These are phyloP conservation scores for Schizotus pectinicornis DNA, from an alignment of 2,888 invertebrate species.

Conservation along the genomic window DNA sequence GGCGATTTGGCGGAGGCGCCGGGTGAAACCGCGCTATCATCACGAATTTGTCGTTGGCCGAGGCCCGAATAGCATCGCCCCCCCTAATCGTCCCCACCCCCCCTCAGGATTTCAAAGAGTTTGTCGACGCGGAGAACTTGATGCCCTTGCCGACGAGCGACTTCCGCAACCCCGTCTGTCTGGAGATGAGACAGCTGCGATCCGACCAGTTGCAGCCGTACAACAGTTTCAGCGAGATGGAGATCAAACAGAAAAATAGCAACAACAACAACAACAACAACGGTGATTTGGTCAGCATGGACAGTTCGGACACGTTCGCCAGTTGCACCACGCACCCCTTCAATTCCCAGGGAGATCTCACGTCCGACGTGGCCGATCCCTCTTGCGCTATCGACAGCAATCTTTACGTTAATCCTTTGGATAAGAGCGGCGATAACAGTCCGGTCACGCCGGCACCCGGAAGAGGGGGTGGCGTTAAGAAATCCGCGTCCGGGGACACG, in stretches of 20 bases:
- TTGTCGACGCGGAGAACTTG: conserved; percentile 87
- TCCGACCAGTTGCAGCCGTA: conserved; percentile 36
- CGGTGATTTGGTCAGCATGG: conserved; percentile 65
- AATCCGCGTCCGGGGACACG: conserved; percentile 81
- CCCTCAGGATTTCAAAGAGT: conserved; percentile 84
- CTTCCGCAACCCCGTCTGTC: conserved; percentile 81
- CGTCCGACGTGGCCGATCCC: conserved; percentile 57
- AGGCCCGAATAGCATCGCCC: not conserved
- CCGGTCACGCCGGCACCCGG: conserved; percentile 56
- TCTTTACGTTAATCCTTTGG: conserved; percentile 87
- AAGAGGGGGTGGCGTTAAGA: conserved; percentile 67
- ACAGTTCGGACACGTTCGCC: conserved; percentile 93
- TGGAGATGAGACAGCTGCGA: conserved; percentile 75
- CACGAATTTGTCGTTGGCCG: conserved; percentile 19
- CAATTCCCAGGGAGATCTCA: conserved; percentile 68
- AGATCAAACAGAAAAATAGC: conserved; percentile 19
- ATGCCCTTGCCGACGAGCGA: conserved; percentile 87
- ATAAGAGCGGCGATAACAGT: conserved; percentile 63
- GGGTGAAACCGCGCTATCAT: too few relatives aligned
- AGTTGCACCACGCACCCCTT: conserved; percentile 96
- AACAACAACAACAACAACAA: conserved; percentile 54
- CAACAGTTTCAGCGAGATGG: conserved; percentile 33
- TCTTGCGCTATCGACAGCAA: conserved; percentile 69
- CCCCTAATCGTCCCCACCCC: not conserved
- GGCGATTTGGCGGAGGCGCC: too few relatives aligned